These are phyloP conservation scores for Ranitomeya variabilis DNA, from an alignment of 2,113 vertebrate species.

Conservation along the genomic window DNA sequence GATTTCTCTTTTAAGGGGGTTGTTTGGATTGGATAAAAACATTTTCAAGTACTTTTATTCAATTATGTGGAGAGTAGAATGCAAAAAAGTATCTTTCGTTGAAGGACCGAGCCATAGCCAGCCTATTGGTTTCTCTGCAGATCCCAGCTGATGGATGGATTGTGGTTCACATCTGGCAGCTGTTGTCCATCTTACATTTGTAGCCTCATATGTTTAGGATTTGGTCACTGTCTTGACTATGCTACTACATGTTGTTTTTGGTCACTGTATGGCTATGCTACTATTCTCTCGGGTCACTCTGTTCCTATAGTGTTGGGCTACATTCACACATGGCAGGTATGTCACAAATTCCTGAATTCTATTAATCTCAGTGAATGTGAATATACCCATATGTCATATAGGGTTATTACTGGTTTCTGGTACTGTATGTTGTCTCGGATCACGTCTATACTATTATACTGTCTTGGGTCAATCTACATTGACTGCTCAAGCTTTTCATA, in stretches of 20 bases:
- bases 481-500: neutral
- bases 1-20: neutral
- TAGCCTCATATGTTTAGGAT: neutral
- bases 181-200: neutral
- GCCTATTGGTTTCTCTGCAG: neutral
- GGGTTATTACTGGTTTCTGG: neutral
- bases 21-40: neutral
- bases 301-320: too few relatives aligned
- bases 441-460: neutral
- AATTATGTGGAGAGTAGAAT: neutral
- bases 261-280: neutral
- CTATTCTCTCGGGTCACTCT: neutral
- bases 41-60: neutral
- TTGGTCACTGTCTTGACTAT: neutral
- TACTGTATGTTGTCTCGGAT: neutral
- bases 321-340: too few relatives aligned
- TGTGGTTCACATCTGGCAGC: neutral
- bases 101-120: neutral
- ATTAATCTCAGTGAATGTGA: too few relatives aligned
- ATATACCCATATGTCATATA: neutral
- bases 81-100: neutral
- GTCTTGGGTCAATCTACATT: neutral
- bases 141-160: neutral
- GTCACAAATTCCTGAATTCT: too few relatives aligned
- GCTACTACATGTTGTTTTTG: neutral